Evolutionary conservation across 2,888 invertebrate species (phyloP), one percentile per base, ranked within the genome.

Genomic region (Clistopyga incitator): DNA sequence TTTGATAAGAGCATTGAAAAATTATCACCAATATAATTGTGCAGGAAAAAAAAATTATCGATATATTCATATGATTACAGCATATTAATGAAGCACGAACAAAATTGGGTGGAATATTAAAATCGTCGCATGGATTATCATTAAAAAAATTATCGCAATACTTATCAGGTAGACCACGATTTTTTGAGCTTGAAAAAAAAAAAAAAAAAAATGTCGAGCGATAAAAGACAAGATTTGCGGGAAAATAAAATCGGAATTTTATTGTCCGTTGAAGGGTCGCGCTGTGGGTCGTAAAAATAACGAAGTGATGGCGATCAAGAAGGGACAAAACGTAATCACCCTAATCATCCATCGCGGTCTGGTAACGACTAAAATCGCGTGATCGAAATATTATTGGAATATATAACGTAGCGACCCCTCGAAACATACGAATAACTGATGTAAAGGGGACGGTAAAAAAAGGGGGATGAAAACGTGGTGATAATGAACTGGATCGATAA

Each of bases 301-400:
- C 23, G 25, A 67, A 54, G 6, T 25, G 54, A 25, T 23, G 13
- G 6, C 6, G 25, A 15, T 23, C 11, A 25, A 25, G 13, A 25
- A 25, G 25, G 25, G 13, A 15, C 13, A 25, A 8, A 34, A n/a
- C n/a, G 1, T 6, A 6, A 59, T 56, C 29, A 6, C 29, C 59
- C 61, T 38, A 38, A 38, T 64, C 18, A 13, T 38, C n/a, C 3
- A 10, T 42, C 38, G 4, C 6, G 15, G 15, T 34, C 23, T 25
- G 59, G 25, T 64, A 64, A 64, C 64, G 64, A 64, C 20, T 3
- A 10, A 38, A 64, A 18, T 64, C 20, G 38, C 38, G 64, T 64
- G 64, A 64, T 64, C 10, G 61, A 61, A 61, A 61, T 34, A 61
- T 59, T 38, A 34, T n/a, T 18, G n/a, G 18, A 61, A 18, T 38